Evolutionary conservation across 1,140 invertebrate species (phyloP).

Genomic region (Euglossa dilemma): DNA sequence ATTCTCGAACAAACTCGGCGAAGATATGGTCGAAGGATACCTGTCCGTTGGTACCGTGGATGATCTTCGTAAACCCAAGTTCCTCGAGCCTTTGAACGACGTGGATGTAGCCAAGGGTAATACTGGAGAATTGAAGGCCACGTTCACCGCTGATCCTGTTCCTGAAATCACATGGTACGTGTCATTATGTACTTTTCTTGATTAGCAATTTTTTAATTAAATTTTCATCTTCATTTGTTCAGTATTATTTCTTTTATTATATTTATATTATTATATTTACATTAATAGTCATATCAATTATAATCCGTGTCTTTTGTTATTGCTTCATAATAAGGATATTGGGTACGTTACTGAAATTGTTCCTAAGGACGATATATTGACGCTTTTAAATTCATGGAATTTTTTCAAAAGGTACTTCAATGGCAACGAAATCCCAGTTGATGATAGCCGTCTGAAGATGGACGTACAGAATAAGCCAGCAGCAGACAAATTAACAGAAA

Average conservation of each 20-base stretch:
- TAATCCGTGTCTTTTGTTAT: not conserved
- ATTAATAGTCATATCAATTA: too few species aligned
- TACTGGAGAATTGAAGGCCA: slow-evolving; percentile 88
- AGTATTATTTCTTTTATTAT: too few species aligned
- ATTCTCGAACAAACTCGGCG: slow-evolving; percentile 89
- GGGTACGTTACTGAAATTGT: not conserved
- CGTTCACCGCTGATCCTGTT: slow-evolving; percentile 91
- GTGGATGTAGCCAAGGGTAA: slow-evolving; percentile 88
- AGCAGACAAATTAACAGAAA: slow-evolving; percentile 89
- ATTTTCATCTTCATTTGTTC: too few species aligned
- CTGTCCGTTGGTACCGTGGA: slow-evolving; percentile 88
- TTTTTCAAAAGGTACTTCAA: slow-evolving; percentile 78
- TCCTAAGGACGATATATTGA: not conserved
- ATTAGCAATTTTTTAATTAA: not conserved
- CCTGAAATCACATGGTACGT: slow-evolving; percentile 85
- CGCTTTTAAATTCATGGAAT: not conserved
- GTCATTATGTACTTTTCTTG: not conserved
- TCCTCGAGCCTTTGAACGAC: slow-evolving; percentile 87
- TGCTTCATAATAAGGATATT: not conserved
- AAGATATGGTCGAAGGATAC: slow-evolving; percentile 86
- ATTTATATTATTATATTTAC: too few species aligned
- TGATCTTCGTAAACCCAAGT: slow-evolving; percentile 89
- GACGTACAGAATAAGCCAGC: slow-evolving; percentile 85
- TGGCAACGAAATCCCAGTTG: slow-evolving; percentile 79
- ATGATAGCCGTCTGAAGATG: slow-evolving; percentile 80